Percentiles rank a stretch among this genome's conserved stretches.
These are phyloP conservation scores for Drosophila murphyi DNA, from an alignment of 1,140 invertebrate species.

Conservation along the genomic window DNA sequence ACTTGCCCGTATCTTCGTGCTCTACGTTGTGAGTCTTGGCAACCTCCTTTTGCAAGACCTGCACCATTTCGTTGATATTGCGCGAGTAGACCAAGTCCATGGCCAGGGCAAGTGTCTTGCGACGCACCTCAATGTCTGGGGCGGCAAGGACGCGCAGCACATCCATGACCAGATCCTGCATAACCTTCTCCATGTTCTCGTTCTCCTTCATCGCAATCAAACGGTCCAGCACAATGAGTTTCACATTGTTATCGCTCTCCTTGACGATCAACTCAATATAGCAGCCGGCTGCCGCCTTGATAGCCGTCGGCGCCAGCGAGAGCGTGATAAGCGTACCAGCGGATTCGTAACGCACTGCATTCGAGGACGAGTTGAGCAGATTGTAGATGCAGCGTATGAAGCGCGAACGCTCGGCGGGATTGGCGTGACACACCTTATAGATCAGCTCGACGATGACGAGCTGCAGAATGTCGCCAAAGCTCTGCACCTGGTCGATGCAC, in stretches of 20 bases:
- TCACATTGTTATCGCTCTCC: conserved; percentile 99
- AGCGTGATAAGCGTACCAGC: conserved; percentile 99
- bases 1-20: conserved; percentile 98
- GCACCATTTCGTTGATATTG: conserved; percentile 98
- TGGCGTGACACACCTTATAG: conserved; percentile 99
- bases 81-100: conserved; percentile 97
- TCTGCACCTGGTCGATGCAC: conserved; percentile 97
- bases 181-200: conserved; percentile 94
- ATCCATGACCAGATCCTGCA: conserved; percentile 99
- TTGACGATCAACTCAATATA: conserved; percentile 99
- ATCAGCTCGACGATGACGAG: conserved; percentile 99
- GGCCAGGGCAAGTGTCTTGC: conserved; percentile 94
- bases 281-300: conserved; percentile 98
- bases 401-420: conserved; percentile 97
- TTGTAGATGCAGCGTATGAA: conserved; percentile 99
- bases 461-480: conserved; percentile 99
- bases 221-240: conserved; percentile 98
- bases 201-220: conserved; percentile 95
- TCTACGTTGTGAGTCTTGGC: conserved; percentile 96
- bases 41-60: conserved; percentile 97
- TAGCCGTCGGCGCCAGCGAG: conserved; percentile 97
- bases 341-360: conserved; percentile 99
- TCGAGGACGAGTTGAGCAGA: conserved; percentile 97
- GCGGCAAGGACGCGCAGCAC: conserved; percentile 96
- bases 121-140: conserved; percentile 96